These are phyloP conservation scores for Cremastinae sp. DNA, from an alignment of 2,888 invertebrate species.

Conservation along the genomic window DNA sequence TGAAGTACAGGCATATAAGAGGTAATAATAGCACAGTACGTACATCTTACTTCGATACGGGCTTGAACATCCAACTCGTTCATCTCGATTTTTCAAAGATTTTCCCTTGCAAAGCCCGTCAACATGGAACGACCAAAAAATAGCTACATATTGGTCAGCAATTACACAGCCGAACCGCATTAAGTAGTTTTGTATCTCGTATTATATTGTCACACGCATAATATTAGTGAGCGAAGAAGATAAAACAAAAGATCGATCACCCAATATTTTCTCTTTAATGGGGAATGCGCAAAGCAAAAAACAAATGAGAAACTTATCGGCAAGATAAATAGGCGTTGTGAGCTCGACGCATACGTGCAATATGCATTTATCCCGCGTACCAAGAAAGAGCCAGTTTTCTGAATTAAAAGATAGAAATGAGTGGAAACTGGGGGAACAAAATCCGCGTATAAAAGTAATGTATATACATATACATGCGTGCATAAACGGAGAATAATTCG, in stretches of 20 bases:
- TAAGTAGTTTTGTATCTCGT: constrained; percentile 5
- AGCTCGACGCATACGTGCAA: constrained; percentile 1
- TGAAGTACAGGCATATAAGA: not conserved
- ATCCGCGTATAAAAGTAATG: constrained; percentile 3
- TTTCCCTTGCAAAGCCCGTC: constrained; percentile 6
- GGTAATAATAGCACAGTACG: not conserved
- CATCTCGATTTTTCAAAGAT: constrained; percentile 7
- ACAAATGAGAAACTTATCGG: constrained; percentile 44
- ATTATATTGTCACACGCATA: constrained; percentile 4
- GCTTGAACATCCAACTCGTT: not conserved
- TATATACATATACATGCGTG: constrained; percentile 24
- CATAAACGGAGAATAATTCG: constrained; percentile 42
- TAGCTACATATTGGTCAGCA: constrained; percentile 12
- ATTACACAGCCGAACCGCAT: constrained; percentile 24
- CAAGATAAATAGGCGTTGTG: constrained; percentile 27
- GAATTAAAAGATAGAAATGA: constrained; percentile 31
- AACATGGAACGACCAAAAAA: constrained; percentile 19
- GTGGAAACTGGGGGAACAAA: not conserved
- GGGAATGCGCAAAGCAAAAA: constrained; percentile 25
- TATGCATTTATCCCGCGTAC: constrained; percentile 43
- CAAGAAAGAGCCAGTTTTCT: constrained; percentile 25
- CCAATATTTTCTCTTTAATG: not conserved
- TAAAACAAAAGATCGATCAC: constrained; percentile 4
- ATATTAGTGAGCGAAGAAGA: not conserved
- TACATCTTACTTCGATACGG: constrained; percentile 19